Conservation (phyloP, 23 tunicate genomes). For the Trididemnum clinides region DNA sequence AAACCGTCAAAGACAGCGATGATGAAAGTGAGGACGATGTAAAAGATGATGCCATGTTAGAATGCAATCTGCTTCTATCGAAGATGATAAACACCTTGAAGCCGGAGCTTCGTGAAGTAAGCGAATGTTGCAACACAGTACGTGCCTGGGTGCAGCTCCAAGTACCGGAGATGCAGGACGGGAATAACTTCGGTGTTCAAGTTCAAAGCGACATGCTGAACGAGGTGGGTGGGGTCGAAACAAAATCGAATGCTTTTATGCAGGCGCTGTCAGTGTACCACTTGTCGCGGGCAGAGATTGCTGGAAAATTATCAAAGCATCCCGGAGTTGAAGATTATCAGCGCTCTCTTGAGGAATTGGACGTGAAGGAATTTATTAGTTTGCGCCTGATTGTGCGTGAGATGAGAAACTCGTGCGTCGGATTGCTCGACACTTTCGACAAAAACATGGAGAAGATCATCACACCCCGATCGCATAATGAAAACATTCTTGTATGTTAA, state of each 20-base stretch:
- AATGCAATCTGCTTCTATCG: slow-evolving; percentile 66
- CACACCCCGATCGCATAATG: slow-evolving; percentile 72
- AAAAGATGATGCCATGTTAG: slow-evolving; percentile 19
- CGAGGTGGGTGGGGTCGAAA: slow-evolving; percentile 72
- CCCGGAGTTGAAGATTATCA: slow-evolving; percentile 67
- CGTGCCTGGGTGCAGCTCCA: slow-evolving; percentile 87
- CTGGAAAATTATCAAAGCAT: slow-evolving; percentile 66
- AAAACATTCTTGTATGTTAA: slow-evolving; percentile 71
- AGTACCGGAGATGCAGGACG: slow-evolving; percentile 94
- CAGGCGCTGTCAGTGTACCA: slow-evolving; percentile 81
- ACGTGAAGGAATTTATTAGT: slow-evolving; percentile 78
- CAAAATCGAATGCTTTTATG: slow-evolving; percentile 51
- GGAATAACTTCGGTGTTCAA: slow-evolving; percentile 96
- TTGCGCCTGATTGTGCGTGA: slow-evolving; percentile 76
- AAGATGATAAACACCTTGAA: slow-evolving; percentile 59
- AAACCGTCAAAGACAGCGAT: slow-evolving; percentile 48
- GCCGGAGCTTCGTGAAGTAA: slow-evolving; percentile 66
- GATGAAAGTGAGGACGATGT: slow-evolving; percentile 41
- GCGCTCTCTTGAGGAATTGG: slow-evolving; percentile 76
- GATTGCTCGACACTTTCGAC: slow-evolving; percentile 65
- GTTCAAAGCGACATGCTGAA: slow-evolving; percentile 91
- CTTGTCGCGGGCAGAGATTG: slow-evolving; percentile 82
- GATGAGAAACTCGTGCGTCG: slow-evolving; percentile 74
- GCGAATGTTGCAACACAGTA: slow-evolving; percentile 87
- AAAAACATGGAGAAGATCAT: slow-evolving; percentile 88